Evolutionary conservation across 92 coral and sea anemone species (phyloP).

Genomic region (Epizoanthus fatuus): DNA sequence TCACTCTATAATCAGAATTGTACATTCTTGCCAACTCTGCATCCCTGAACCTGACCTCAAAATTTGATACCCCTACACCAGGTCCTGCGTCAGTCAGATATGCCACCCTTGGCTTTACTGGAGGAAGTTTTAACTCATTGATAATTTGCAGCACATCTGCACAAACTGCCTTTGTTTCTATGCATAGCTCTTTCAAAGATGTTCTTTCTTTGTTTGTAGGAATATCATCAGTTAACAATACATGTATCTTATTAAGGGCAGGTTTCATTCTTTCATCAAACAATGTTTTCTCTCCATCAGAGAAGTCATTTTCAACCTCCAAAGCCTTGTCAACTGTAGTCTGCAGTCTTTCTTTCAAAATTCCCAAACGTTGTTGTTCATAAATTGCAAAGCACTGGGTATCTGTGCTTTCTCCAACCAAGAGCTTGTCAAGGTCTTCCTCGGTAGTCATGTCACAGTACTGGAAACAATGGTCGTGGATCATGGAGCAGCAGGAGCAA

Average conservation of each 20-base stretch:
- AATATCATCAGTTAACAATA: not conserved
- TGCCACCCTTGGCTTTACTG: conserved; percentile 23
- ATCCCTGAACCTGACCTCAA: no score
- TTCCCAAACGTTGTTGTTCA: conserved; percentile 27
- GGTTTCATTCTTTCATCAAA: conserved; percentile 32
- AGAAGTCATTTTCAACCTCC: conserved; percentile 21
- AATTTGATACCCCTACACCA: not conserved
- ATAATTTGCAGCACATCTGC: not conserved
- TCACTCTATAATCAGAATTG: no score
- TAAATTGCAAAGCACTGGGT: not conserved
- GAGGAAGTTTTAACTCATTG: not conserved
- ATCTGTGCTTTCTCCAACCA: conserved; percentile 27
- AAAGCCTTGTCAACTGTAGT: conserved; percentile 18
- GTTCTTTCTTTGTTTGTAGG: not conserved
- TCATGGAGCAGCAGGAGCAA: conserved; percentile 30
- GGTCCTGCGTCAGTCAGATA: conserved; percentile 16
- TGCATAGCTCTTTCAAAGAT: conserved; percentile 15
- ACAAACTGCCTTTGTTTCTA: not conserved
- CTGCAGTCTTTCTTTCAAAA: conserved; percentile 25
- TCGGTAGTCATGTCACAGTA: conserved; percentile 43
- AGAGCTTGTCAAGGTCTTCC: conserved; percentile 26
- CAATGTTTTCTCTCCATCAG: conserved; percentile 24
- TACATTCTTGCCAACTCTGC: no score
- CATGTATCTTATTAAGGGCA: not conserved
- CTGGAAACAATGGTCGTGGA: conserved; percentile 38